Percentiles rank a stretch among this genome's conserved stretches.
Conservation (phyloP, 2,888 invertebrate species). For the Ophonus ardosiacus region DNA sequence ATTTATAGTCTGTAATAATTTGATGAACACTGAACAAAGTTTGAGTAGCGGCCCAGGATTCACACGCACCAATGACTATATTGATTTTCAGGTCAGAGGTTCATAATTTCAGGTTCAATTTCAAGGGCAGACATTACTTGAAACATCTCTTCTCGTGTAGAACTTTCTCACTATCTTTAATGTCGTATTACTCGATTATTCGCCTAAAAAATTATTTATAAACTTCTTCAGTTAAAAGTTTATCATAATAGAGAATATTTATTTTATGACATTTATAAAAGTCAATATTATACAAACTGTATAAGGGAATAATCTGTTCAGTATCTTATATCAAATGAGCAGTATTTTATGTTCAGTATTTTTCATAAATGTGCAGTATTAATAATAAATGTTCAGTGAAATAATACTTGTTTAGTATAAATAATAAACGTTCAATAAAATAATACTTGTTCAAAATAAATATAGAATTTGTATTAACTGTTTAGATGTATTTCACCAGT, state of each 20-base stretch:
- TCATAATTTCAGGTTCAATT: conserved; percentile 1
- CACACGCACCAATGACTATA: neutral
- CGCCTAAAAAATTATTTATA: neutral
- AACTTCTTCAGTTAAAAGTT: neutral
- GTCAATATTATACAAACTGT: too few species aligned
- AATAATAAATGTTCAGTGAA: too few species aligned
- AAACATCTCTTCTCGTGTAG: neutral
- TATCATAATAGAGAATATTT: neutral
- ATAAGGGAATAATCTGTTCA: too few species aligned
- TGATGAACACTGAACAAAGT: conserved; percentile 2
- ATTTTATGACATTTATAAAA: neutral
- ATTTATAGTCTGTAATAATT: neutral
- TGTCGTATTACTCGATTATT: neutral
- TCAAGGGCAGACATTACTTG: conserved; percentile 8
- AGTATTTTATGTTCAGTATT: too few species aligned
- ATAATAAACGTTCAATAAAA: too few species aligned
- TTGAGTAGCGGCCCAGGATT: neutral
- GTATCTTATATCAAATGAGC: too few species aligned
- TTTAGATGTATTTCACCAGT: too few species aligned
- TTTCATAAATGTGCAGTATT: too few species aligned
- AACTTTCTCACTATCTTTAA: neutral
- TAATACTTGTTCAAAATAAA: too few species aligned
- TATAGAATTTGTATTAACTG: too few species aligned
- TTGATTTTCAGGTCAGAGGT: conserved; percentile 4
- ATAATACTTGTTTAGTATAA: too few species aligned